Percentiles rank a stretch among this genome's conserved stretches.
These are phyloP conservation scores for Heliocidaris erythrogramma DNA, from an alignment of 35 echinoderm and acorn worm genomes.

Conservation along the genomic window DNA sequence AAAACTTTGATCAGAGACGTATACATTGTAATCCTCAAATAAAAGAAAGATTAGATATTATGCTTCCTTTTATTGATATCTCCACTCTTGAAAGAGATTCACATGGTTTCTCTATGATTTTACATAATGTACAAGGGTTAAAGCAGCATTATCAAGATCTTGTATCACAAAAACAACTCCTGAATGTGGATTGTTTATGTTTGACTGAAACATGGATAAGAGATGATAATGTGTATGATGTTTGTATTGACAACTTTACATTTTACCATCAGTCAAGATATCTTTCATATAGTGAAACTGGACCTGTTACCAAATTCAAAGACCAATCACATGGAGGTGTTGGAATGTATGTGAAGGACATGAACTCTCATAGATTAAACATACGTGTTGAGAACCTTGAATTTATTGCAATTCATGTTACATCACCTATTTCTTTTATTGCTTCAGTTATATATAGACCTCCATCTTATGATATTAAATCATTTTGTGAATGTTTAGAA, in stretches of 20 bases:
- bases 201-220: conserved; percentile 62
- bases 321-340: conserved; percentile 55
- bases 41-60: neutral
- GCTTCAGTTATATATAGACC: conserved; percentile 35
- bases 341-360: conserved; percentile 43
- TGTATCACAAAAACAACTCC: neutral
- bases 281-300: conserved; percentile 24
- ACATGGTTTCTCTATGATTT: too few relatives aligned
- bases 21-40: conserved; percentile 55
- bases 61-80: neutral
- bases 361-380: neutral
- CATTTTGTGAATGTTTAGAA: neutral
- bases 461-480: neutral
- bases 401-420: conserved; percentile 34
- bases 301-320: neutral
- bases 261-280: conserved; percentile 41
- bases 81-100: too few relatives aligned
- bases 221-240: neutral
- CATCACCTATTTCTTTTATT: neutral
- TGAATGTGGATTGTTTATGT: conserved; percentile 46
- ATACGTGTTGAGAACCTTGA: conserved; percentile 5
- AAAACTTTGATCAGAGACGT: conserved; percentile 25
- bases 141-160: conserved; percentile 41
- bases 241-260: neutral
- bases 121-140: conserved; percentile 48